These are phyloP conservation scores for Lepidocolaptes lacrymiger DNA, from an alignment of 2,797 vertebrate species.

Conservation along the genomic window DNA sequence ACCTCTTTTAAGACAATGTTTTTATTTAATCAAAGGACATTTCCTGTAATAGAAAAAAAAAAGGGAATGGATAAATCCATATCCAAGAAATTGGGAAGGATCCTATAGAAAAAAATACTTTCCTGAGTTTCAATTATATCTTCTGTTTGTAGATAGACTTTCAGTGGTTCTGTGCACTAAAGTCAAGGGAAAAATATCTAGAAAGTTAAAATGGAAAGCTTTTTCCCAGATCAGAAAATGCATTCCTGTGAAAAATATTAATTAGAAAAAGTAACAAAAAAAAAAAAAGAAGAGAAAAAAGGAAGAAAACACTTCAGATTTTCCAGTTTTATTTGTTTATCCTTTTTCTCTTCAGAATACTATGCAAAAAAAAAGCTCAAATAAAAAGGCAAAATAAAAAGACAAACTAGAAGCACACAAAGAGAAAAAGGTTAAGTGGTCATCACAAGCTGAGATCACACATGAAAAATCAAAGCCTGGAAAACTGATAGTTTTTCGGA, in stretches of 20 bases:
- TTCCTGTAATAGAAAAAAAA: neutral
- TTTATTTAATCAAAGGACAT: neutral
- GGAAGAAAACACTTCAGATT: neutral
- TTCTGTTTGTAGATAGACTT: neutral
- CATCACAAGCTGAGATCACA: neutral
- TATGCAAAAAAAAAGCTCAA: neutral
- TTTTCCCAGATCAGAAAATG: neutral
- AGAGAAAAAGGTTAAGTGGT: rapidly evolving
- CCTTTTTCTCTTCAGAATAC: neutral
- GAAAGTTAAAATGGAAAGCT: neutral
- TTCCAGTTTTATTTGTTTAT: neutral
- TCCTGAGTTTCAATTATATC: neutral
- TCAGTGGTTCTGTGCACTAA: neutral
- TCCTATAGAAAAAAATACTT: neutral
- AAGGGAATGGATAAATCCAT: neutral
- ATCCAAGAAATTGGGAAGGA: neutral
- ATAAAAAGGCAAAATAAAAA: neutral
- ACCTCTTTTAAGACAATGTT: rapidly evolving
- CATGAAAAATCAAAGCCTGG: neutral
- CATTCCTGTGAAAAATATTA: neutral
- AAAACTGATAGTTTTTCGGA: neutral
- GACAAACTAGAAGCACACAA: neutral
- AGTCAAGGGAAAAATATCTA: neutral
- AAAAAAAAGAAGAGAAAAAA: too few species aligned
- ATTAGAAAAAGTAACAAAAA: neutral